Evolutionary conservation across 2,113 vertebrate genomes (phyloP).

Genomic region (Microtus richardsoni): DNA sequence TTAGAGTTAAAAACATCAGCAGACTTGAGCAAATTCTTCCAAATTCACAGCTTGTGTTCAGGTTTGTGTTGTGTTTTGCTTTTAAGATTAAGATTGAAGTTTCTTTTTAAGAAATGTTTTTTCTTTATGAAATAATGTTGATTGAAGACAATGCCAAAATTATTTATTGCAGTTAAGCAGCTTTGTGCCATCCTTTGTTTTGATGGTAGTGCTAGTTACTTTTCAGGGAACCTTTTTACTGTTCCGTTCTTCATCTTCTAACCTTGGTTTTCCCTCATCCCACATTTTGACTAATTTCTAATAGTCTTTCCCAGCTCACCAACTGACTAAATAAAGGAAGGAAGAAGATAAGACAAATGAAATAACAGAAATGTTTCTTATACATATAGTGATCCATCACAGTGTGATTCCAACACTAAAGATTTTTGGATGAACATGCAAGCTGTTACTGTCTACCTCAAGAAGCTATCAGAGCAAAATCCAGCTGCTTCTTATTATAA

Average conservation of each 20-base stretch:
- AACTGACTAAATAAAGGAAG: slow-evolving; percentile 54
- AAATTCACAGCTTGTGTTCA: slow-evolving; percentile 96
- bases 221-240: not conserved
- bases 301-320: slow-evolving; percentile 48
- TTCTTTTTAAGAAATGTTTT: slow-evolving; percentile 45
- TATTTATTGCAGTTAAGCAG: slow-evolving; percentile 6
- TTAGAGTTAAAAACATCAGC: slow-evolving; percentile 95
- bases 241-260: slow-evolving; percentile 10
- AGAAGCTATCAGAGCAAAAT: slow-evolving; percentile 96
- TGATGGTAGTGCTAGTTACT: not conserved
- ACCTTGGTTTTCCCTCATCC: not conserved
- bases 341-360: slow-evolving; percentile 58
- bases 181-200: not conserved
- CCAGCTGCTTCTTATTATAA: slow-evolving; percentile 97
- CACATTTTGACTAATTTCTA: slow-evolving; percentile 50
- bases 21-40: slow-evolving; percentile 96
- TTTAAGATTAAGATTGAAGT: not conserved
- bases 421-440: slow-evolving; percentile 99
- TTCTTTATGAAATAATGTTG: slow-evolving; percentile 25
- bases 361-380: slow-evolving; percentile 64
- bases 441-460: slow-evolving; percentile 97
- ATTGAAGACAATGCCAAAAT: slow-evolving; percentile 33
- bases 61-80: slow-evolving; percentile 85
- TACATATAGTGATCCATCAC: slow-evolving; percentile 93
- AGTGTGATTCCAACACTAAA: slow-evolving; percentile 93